phyloP scores from a whole-genome alignment of 2,888 invertebrate species.

The Lutraria lutraria region DNA sequence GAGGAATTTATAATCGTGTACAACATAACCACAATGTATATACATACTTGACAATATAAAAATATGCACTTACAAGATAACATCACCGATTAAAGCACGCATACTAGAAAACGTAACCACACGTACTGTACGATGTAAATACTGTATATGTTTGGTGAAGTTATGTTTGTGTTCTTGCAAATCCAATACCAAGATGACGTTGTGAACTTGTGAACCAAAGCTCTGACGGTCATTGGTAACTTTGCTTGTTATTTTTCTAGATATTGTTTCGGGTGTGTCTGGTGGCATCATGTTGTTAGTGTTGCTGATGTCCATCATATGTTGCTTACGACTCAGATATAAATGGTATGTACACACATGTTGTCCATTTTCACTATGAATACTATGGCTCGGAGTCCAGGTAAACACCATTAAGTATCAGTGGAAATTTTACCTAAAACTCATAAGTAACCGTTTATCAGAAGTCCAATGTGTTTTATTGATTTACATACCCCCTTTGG shows the following conservation, averaged over 20 bases:
- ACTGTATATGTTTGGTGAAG: background rate
- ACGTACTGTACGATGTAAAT: background rate
- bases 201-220: background rate
- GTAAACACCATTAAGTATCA: too few relatives aligned
- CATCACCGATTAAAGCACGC: background rate
- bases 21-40: too few relatives aligned
- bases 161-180: background rate
- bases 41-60: too few relatives aligned
- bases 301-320: background rate
- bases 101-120: background rate
- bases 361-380: background rate
- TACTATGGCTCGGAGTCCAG: background rate
- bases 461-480: background rate
- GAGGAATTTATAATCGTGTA: too few relatives aligned
- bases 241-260: slow-evolving; percentile 21
- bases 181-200: background rate
- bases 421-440: background rate
- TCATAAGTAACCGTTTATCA: background rate
- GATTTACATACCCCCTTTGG: too few relatives aligned
- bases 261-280: slow-evolving; percentile 17
- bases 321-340: slow-evolving; percentile 15
- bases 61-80: too few relatives aligned
- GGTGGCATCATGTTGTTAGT: slow-evolving; percentile 11
- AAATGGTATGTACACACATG: slow-evolving; percentile 27
- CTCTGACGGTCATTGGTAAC: background rate